A percentile compares a stretch with the other conserved stretches of the same genome.
phyloP scores from a whole-genome alignment of 2,113 vertebrate genomes.

The Xiphophorus hellerii region DNA sequence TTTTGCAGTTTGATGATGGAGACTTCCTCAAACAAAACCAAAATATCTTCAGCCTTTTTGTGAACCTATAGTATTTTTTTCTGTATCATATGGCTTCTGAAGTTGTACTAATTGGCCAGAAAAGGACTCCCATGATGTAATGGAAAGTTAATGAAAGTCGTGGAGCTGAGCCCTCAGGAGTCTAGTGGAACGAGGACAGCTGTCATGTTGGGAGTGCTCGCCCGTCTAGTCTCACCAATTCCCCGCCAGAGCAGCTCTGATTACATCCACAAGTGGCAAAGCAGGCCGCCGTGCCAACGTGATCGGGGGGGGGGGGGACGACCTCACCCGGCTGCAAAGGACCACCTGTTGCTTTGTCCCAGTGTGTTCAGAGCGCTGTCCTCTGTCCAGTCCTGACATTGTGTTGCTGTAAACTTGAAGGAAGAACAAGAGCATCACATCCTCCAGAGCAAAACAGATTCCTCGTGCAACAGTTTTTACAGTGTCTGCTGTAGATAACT shows the following conservation, averaged over 20 bases:
- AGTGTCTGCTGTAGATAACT: too few species aligned
- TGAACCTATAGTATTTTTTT: not conserved
- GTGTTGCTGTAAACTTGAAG: not conserved
- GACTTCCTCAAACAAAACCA: too few species aligned
- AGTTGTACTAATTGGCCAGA: not conserved
- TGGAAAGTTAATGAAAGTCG: constrained; percentile 21
- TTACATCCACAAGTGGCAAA: constrained; percentile 53
- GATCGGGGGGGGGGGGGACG: not conserved
- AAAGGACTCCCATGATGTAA: not conserved
- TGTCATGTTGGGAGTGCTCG: constrained; percentile 33
- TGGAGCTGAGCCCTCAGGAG: not conserved
- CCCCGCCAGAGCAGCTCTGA: constrained; percentile 46
- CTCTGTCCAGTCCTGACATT: too few species aligned
- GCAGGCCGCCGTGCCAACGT: constrained; percentile 37
- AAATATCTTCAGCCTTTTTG: too few species aligned
- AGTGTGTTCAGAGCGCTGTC: too few species aligned
- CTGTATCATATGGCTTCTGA: not conserved
- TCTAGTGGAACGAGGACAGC: constrained; percentile 32
- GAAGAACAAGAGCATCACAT: constrained; percentile 1
- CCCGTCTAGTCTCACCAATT: constrained; percentile 48
- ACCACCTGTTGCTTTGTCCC: constrained; percentile 39
- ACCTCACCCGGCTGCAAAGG: constrained; percentile 22
- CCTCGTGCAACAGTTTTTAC: too few species aligned
- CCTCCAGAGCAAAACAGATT: too few species aligned
- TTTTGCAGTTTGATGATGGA: too few species aligned